phyloP scores from a whole-genome alignment of 2,888 invertebrate genomes.

The Liopterus haemorrhoidalis region DNA sequence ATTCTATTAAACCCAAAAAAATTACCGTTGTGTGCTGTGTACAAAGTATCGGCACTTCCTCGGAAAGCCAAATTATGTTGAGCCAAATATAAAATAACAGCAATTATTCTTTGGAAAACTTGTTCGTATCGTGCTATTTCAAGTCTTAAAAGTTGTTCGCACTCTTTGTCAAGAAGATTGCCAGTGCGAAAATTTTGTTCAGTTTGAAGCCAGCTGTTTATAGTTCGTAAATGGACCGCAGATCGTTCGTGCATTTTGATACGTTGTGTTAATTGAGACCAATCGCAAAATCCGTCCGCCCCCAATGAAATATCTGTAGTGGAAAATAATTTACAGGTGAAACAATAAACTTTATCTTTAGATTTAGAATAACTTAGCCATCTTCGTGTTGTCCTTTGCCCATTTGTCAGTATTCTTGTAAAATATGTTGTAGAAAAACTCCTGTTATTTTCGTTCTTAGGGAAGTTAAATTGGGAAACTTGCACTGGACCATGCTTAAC shows the following conservation, averaged over 20 bases:
- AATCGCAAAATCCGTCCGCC: slow-evolving; percentile 24
- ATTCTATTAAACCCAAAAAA: slow-evolving; percentile 26
- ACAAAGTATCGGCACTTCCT: slow-evolving; percentile 20
- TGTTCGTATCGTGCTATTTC: slow-evolving; percentile 20
- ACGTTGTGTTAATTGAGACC: slow-evolving; percentile 25
- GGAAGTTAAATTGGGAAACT: not conserved
- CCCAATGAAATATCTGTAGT: slow-evolving; percentile 22
- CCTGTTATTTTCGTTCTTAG: slow-evolving; percentile 12
- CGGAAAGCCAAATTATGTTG: slow-evolving; percentile 27
- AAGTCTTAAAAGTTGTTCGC: slow-evolving; percentile 16
- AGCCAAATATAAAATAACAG: slow-evolving; percentile 25
- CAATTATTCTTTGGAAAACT: slow-evolving; percentile 10
- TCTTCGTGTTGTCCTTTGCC: slow-evolving; percentile 24
- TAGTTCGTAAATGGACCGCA: slow-evolving; percentile 20
- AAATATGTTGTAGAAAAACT: slow-evolving; percentile 19
- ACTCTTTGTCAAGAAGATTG: too few relatives aligned
- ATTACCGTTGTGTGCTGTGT: slow-evolving; percentile 26
- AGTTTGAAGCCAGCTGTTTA: slow-evolving; percentile 25
- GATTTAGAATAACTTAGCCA: slow-evolving; percentile 29
- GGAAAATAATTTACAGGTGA: slow-evolving; percentile 30
- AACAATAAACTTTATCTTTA: slow-evolving; percentile 30
- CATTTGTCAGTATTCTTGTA: slow-evolving; percentile 21
- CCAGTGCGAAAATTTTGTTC: too few relatives aligned
- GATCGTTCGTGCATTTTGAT: slow-evolving; percentile 26
- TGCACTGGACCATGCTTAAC: not conserved